Evolutionary conservation across 2,888 invertebrate genomes (phyloP).

Genomic region (Pimpla rufipes): DNA sequence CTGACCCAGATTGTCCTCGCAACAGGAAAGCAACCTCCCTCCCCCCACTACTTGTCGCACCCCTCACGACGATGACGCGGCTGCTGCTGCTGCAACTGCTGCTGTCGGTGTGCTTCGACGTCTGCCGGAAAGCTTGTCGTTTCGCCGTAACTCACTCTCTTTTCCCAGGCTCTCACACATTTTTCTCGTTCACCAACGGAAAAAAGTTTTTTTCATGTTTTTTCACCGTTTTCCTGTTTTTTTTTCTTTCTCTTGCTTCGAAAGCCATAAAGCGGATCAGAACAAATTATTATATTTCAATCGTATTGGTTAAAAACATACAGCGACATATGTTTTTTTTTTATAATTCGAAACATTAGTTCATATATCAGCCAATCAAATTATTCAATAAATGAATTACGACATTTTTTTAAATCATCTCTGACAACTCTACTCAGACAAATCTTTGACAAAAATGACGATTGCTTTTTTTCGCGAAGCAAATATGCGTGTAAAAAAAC

Average conservation of each 20-base stretch:
- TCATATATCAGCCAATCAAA: no score
- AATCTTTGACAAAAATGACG: no score
- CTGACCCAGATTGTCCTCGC: constrained; percentile 83
- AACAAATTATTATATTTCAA: no score
- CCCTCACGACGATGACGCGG: constrained; percentile 48
- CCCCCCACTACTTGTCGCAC: constrained; percentile 34
- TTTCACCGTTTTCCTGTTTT: constrained; percentile 23
- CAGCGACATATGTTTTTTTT: no score
- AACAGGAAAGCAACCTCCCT: constrained; percentile 75
- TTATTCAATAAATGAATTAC: no score
- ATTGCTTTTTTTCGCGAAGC: not conserved
- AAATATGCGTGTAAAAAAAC: not conserved
- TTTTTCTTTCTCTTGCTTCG: not conserved
- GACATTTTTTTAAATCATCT: no score
- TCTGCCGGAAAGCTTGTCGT: constrained; percentile 47
- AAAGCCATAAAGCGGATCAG: not conserved
- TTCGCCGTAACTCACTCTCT: constrained; percentile 37
- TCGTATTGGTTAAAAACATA: no score
- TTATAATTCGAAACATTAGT: no score
- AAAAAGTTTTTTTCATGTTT: not conserved
- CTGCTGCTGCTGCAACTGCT: constrained; percentile 37
- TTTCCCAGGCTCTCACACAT: constrained; percentile 5
- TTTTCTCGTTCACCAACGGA: constrained; percentile 15
- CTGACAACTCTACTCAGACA: no score
- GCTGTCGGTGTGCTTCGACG: constrained; percentile 24